Evolutionary conservation across 2,113 vertebrate species (phyloP), one percentile per base, ranked within the genome.

Genomic region (Vulpes vulpes): DNA sequence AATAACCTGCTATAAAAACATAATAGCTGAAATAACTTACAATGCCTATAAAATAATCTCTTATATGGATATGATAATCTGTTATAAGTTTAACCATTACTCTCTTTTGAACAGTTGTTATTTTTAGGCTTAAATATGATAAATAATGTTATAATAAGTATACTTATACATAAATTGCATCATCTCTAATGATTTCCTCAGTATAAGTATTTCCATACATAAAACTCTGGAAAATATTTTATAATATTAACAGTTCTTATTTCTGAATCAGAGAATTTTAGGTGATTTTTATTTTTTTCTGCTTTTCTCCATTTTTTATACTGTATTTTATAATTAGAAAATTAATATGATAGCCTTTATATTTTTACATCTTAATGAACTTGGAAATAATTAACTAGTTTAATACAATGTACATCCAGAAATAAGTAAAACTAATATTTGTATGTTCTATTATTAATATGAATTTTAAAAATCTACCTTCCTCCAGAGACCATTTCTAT

Each of bases 331-430:
- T 43, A 79, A 71, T 84, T 32, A 79, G 60, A n/a, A 93, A 89
- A 23, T 71, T n/a, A 17, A 67, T 62, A 55, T 55, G 43, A 80
- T 55, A 79, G 14, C n/a, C 5, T 94, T 94, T 60, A 32, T 78
- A 67, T 76, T 93, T 89, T 93, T 88, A 30, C 11, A 76, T 59
- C 65, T 79, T 69, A 8, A 79, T 22, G 11, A 79, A 79, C 35
- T 85, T 79, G 53, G 53, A 73, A 90, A 85, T 62, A 90, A 90
- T 89, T 78, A 93, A 67, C 69, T 84, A 85, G 38, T 59, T 85
- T n/a, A 96, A 55, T 71, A 60, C 30, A 64, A 49, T 60, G 53
- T 62, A 92, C 55, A 62, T 10, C 19, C 16, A 17, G 2, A 60
- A 71, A 87, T 80, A 78, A 79, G 51, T 69, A 53, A 78, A 60